Base-by-base conservation (phyloP, 2,888 invertebrate species). In the Leptinotarsa juncta region DNA sequence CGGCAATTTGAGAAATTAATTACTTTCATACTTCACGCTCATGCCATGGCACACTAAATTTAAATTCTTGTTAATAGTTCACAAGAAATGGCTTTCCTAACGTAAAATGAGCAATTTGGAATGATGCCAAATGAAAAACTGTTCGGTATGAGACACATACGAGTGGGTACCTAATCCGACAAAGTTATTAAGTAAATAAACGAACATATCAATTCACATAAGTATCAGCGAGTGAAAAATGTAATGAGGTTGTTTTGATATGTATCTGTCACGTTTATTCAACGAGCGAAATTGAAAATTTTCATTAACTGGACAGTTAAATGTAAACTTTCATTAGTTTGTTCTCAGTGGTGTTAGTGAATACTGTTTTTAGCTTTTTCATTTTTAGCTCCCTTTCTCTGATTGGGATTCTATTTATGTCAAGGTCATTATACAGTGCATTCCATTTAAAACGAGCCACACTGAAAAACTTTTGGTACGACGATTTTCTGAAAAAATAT, bases 171-270 rank as follows among this genome's bases (percentile, higher is more conserved):
- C 42, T 12, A 62, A 62, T 32, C 42, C 18, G 62, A 62, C 62
- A 62, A 62, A 62, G n/a, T 62, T 62, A 62, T 62, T 32, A 32
- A n/a, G 32, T 62, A 62, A 62, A 62, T 62, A 62, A 62, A 62
- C 42, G 16, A 12, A 62, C 62, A 42, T 62, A 62, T 62, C 62
- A 62, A 32, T 42, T 62, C 62, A 62, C n/a, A 5, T 62, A 10
- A 10, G 18, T 42, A 42, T 26, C 42, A 42, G 42, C 14, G 16
- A 32, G n/a, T n/a, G 32, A 62, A 42, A 32, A 32, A 62, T 62
- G 5, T n/a, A 62, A 32, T 62, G 15, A 12, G 4, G 62, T 32
- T 26, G 42, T 16, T n/a, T 42, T 10, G 42, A 32, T 62, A 20
- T 57, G 62, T 62, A 62, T 42, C 62, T 42, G 62, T 26, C 42